These are phyloP conservation scores for Colistium nudipinnis DNA, from an alignment of 2,113 vertebrate species.

Conservation along the genomic window DNA sequence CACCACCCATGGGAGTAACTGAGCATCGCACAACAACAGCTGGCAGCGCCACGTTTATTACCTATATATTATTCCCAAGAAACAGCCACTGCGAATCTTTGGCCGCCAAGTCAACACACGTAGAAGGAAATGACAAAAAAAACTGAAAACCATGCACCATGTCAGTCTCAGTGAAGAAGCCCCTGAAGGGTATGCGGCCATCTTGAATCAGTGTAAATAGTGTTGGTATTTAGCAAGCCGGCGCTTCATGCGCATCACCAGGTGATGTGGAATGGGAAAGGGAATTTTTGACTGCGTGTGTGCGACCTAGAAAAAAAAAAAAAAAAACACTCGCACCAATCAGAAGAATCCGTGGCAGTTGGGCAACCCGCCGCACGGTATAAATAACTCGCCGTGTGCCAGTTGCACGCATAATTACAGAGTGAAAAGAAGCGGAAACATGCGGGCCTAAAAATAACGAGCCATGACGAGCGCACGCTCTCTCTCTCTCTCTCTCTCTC, in stretches of 20 bases:
- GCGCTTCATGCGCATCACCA: constrained; percentile 66
- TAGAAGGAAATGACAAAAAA: constrained; percentile 3
- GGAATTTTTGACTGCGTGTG: constrained; percentile 51
- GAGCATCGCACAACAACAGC: constrained; percentile 56
- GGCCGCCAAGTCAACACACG: constrained; percentile 28
- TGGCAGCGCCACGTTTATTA: constrained; percentile 57
- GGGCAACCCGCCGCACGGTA: constrained; percentile 72
- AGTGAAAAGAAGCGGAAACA: constrained; percentile 36
- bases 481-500: neutral
- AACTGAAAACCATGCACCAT: constrained; percentile 18
- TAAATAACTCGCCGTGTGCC: constrained; percentile 82
- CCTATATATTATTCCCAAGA: constrained; percentile 64
- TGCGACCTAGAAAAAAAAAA: constrained; percentile 83
- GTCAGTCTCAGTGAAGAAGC: constrained; percentile 29
- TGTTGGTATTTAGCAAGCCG: constrained; percentile 76
- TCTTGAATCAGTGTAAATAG: constrained; percentile 62
- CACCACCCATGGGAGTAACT: constrained; percentile 33
- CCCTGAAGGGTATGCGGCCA: constrained; percentile 62
- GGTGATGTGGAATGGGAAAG: constrained; percentile 34
- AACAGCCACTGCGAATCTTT: constrained; percentile 41
- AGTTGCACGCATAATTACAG: constrained; percentile 78
- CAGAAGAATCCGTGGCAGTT: constrained; percentile 66
- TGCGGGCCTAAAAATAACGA: constrained; percentile 41
- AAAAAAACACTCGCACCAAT: constrained; percentile 78
- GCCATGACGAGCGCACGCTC: neutral